phyloP scores from a whole-genome alignment of 2,113 vertebrate genomes.

The Puffinus mauretanicus region DNA sequence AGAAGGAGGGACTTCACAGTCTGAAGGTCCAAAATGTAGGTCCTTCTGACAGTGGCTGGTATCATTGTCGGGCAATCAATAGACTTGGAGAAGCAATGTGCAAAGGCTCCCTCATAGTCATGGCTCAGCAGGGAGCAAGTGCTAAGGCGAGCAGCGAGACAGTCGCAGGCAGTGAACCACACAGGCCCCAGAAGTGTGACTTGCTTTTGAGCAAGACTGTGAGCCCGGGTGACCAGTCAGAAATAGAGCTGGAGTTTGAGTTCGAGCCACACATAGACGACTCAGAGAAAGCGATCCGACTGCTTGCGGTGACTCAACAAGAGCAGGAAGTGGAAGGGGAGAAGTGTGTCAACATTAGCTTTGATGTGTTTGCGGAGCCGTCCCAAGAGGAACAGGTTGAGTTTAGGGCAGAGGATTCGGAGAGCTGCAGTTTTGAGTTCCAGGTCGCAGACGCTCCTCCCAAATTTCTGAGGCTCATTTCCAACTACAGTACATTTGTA shows the following conservation, averaged over 20 bases:
- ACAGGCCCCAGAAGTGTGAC: conserved; percentile 78
- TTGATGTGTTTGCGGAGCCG: conserved; percentile 83
- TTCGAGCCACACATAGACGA: conserved; percentile 76
- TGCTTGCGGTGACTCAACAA: conserved; percentile 78
- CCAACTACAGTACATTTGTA: conserved; percentile 78
- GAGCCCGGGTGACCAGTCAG: conserved; percentile 76
- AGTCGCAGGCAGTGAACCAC: conserved; percentile 59
- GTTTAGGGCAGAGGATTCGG: conserved; percentile 83
- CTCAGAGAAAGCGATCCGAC: conserved; percentile 76
- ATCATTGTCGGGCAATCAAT: conserved; percentile 86
- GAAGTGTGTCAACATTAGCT: conserved; percentile 77
- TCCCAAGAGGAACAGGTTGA: conserved; percentile 82
- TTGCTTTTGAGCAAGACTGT: conserved; percentile 77
- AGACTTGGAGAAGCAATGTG: conserved; percentile 88
- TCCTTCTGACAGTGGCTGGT: conserved; percentile 83
- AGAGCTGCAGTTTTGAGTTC: conserved; percentile 89
- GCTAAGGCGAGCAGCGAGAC: conserved; percentile 64
- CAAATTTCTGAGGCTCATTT: conserved; percentile 83
- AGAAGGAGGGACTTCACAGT: conserved; percentile 86
- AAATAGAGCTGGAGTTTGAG: conserved; percentile 88
- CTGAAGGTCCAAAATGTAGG: conserved; percentile 80
- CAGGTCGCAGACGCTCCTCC: conserved; percentile 86
- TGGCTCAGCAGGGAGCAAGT: conserved; percentile 65
- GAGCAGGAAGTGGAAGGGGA: conserved; percentile 77
- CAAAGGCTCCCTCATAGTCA: conserved; percentile 80